These are phyloP conservation scores for Bambusicola thoracicus DNA, from an alignment of 2,113 vertebrate genomes.

Conservation along the genomic window DNA sequence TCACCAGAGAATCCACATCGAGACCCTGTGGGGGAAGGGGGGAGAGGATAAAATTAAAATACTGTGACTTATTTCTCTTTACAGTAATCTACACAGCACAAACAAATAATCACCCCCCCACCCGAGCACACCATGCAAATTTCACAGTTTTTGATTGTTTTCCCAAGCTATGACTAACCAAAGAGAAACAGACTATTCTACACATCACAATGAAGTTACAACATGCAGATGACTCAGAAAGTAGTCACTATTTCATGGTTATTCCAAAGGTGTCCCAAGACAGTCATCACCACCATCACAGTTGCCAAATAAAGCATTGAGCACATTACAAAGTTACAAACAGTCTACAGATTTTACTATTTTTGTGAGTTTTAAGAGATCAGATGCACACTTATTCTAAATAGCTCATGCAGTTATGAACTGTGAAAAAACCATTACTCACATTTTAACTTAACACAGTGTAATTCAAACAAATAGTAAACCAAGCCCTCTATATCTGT, in stretches of 20 bases:
- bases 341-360: fast-evolving
- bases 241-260: slow-evolving; percentile 39
- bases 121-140: no score
- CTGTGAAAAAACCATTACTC: fast-evolving
- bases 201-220: no score
- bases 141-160: no score
- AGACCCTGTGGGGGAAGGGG: slow-evolving; percentile 89
- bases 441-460: fast-evolving
- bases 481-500: fast-evolving
- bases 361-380: neutral
- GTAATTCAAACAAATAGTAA: fast-evolving
- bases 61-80: no score
- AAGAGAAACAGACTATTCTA: no score
- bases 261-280: slow-evolving; percentile 81
- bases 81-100: no score
- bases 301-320: fast-evolving
- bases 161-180: no score
- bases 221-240: slow-evolving; percentile 50
- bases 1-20: slow-evolving; percentile 96
- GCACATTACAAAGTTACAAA: fast-evolving
- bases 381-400: fast-evolving
- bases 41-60: no score
- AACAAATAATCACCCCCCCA: no score
- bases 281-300: slow-evolving; percentile 66
- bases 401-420: fast-evolving